Percentiles rank a stretch among this genome's conserved stretches.
phyloP scores from a whole-genome alignment of 2,888 invertebrate species.

The Amiota mariae region DNA sequence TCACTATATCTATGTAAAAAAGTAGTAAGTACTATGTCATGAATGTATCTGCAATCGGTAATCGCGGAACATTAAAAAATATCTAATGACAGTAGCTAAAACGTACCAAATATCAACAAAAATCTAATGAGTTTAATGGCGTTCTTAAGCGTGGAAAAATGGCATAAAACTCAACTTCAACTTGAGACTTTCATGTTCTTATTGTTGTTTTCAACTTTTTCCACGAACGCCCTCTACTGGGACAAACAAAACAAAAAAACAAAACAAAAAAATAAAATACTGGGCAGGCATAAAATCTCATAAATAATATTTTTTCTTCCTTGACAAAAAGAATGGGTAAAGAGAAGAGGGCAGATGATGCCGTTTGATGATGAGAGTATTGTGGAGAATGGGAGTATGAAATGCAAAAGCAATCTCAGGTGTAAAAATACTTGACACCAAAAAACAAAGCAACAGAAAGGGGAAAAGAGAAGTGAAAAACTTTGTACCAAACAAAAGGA shows the following conservation, averaged over 20 bases:
- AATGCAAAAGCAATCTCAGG: slow-evolving; percentile 68
- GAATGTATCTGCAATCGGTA: slow-evolving; percentile 22
- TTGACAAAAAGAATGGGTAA: background rate
- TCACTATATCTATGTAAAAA: slow-evolving; percentile 23
- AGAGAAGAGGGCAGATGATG: background rate
- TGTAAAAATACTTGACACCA: slow-evolving; percentile 66
- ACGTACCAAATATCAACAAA: background rate
- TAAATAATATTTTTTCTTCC: slow-evolving; percentile 49
- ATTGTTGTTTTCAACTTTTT: background rate
- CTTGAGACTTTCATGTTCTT: background rate
- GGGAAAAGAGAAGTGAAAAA: slow-evolving; percentile 7
- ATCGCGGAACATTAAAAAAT: slow-evolving; percentile 7
- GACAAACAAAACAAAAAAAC: no score
- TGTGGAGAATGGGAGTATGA: slow-evolving; percentile 21
- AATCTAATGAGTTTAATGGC: slow-evolving; percentile 24
- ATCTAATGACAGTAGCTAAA: background rate
- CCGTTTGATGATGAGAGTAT: slow-evolving; percentile 1
- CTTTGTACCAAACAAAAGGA: no score
- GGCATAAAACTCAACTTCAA: slow-evolving; percentile 3
- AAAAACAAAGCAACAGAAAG: slow-evolving; percentile 18
- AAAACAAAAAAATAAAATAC: slow-evolving; percentile 33
- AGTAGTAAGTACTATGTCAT: background rate
- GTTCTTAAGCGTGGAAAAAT: slow-evolving; percentile 1
- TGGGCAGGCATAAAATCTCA: slow-evolving; percentile 47
- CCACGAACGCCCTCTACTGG: background rate